phyloP scores from a whole-genome alignment of 1,140 invertebrate genomes.

The Trachymyrmex septentrionalis region DNA sequence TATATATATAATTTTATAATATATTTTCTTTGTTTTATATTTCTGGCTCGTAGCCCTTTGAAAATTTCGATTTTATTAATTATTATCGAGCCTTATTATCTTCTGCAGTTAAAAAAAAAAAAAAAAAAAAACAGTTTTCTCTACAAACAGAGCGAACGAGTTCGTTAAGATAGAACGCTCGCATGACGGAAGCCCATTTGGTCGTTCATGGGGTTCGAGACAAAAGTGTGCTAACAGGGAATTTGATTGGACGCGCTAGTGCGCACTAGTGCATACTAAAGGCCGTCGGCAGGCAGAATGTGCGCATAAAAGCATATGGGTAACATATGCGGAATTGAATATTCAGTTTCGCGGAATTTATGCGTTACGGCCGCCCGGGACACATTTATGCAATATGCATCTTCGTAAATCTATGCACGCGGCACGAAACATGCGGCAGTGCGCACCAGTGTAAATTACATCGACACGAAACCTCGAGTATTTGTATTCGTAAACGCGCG shows the following conservation, averaged over 20 bases:
- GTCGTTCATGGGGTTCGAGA: background rate
- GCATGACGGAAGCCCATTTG: constrained; percentile 4
- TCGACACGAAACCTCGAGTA: background rate
- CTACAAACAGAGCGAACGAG: background rate
- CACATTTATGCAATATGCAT: constrained; percentile 46
- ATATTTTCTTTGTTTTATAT: no score
- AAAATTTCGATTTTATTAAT: no score
- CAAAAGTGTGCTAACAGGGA: constrained; percentile 4
- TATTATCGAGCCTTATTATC: no score
- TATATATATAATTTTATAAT: no score
- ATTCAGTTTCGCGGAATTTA: constrained; percentile 48
- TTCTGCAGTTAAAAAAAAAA: no score
- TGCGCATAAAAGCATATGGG: constrained; percentile 37
- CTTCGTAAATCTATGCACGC: background rate
- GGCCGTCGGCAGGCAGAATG: background rate
- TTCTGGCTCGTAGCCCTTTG: no score
- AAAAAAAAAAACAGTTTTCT: no score
- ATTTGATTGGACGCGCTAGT: constrained; percentile 9
- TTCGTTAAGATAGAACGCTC: background rate
- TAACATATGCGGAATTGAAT: constrained; percentile 37
- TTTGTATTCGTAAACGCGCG: background rate
- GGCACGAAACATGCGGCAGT: background rate
- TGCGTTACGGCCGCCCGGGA: constrained; percentile 22
- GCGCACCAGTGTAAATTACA: background rate
- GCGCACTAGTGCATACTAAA: constrained; percentile 24